phyloP scores from a whole-genome alignment of 2,113 vertebrate species.

The Mustelus asterias region DNA sequence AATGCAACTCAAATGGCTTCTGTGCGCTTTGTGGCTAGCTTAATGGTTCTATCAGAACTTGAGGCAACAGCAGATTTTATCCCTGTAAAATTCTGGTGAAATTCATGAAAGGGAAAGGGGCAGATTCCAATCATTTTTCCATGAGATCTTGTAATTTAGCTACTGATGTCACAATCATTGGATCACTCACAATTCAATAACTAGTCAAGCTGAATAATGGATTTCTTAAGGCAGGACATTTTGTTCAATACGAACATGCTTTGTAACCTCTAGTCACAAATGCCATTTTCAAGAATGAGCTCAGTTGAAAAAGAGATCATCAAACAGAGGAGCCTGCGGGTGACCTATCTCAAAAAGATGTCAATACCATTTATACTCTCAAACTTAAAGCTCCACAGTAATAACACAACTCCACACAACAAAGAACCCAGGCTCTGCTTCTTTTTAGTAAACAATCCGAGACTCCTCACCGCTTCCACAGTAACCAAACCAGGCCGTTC shows the following conservation, averaged over 20 bases:
- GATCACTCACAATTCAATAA: not conserved
- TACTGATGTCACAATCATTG: not conserved
- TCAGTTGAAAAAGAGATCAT: not conserved
- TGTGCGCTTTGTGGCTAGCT: not conserved
- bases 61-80: not conserved
- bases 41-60: not conserved
- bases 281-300: not conserved
- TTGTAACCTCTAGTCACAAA: not conserved
- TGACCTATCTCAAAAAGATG: not conserved
- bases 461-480: too few species aligned
- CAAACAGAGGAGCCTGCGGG: not conserved
- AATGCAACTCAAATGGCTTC: not conserved
- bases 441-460: not conserved
- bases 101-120: not conserved
- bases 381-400: not conserved
- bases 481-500: too few species aligned
- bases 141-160: not conserved
- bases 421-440: not conserved
- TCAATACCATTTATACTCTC: not conserved
- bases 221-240: not conserved
- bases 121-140: not conserved
- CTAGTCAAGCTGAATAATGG: not conserved
- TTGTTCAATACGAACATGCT: not conserved
- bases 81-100: not conserved
- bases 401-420: not conserved